These are phyloP conservation scores for Turdus rufiventris DNA, from an alignment of 2,113 vertebrate species.

Conservation along the genomic window DNA sequence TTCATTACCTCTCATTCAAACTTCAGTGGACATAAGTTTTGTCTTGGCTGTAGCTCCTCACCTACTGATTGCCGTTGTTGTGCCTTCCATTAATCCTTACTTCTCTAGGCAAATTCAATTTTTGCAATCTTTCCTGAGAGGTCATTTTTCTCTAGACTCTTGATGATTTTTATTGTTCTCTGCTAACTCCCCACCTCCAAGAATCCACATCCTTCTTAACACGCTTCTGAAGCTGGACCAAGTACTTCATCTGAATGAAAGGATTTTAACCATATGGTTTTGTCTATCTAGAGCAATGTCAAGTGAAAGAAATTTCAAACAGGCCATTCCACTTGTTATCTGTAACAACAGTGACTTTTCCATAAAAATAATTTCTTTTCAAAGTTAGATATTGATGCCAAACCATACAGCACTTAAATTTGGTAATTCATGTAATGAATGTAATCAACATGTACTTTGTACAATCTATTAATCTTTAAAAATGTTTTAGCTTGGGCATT, in stretches of 20 bases:
- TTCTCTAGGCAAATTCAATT: background rate
- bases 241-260: background rate
- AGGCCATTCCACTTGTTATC: background rate
- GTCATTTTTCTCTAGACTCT: background rate
- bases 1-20: background rate
- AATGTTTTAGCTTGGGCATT: background rate
- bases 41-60: background rate
- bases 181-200: background rate
- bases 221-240: background rate
- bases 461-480: background rate
- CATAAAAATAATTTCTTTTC: background rate
- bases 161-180: background rate
- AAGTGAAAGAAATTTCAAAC: background rate
- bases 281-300: background rate
- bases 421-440: background rate
- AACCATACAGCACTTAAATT: background rate
- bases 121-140: background rate
- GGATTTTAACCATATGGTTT: background rate
- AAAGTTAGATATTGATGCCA: background rate
- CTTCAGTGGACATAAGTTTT: background rate
- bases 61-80: background rate
- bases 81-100: background rate
- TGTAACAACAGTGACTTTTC: background rate
- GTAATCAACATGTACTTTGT: background rate
- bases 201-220: background rate